Base-by-base conservation (phyloP, 1,140 invertebrate genomes). In the Diuraphis noxia region DNA sequence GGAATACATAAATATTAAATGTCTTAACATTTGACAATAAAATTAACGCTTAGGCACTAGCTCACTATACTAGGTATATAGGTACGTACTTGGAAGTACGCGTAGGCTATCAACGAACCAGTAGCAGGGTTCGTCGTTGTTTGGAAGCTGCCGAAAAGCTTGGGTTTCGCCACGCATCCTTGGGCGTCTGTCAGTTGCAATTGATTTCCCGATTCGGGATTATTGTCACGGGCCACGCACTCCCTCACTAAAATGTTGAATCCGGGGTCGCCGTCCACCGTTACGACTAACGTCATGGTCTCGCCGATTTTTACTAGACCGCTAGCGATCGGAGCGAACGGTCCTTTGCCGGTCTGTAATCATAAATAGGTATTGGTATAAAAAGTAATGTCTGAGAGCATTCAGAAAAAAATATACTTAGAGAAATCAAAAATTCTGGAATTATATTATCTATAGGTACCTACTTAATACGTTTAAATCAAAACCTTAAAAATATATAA, bases 241-340 rank as follows among this genome's bases (percentile, higher is more conserved):
- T 97, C 96, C 93, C 96, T 95, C 0, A 96, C 96, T 93, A 96
- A 95, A 46, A 98, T 95, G 94, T 97, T 97, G 93, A 97, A 97
- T 9, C 95, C 96, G 85, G 96, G 95, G 94, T 97, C 96, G 2
- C 97, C 97, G 92, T 96, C 96, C 2, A 98, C 96, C 2, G 96
- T 96, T 6, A 98, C 96, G 34, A 97, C 97, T 34, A 98, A 94
- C 2, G 97, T 97, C 95, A 98, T 96, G 0, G 95, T 95, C 93
- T 97, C 97, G 85, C 97, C 97, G 92, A 98, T 97, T 93, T 97
- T 96, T 0, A 98, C 96, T 25, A 98, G 94, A 17, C 97, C 97
- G 92, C 96, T 96, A 0, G 96, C 97, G 56, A 96, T 94, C 30
- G 95, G 95, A 1, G 96, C 96, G 93, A 97, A 97, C 3, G 97